Base-by-base conservation (phyloP, 2,797 vertebrate species). In the Cryptoblepharus egeriae region DNA sequence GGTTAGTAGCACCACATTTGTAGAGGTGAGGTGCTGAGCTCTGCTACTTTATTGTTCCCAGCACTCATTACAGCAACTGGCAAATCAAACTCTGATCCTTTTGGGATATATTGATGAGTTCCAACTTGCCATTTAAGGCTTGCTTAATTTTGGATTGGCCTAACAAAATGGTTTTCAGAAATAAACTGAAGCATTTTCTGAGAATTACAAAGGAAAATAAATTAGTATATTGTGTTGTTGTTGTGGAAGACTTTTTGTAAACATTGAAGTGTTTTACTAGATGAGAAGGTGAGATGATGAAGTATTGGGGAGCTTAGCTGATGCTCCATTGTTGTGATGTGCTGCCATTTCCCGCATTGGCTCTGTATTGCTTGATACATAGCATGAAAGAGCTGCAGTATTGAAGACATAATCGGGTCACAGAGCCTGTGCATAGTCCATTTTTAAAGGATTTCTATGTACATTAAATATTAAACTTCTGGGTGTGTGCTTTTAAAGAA, bases 281-380 rank as follows among this genome's bases (percentile, higher is more conserved):
- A 70, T 32, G 45, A 70, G 37, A 11, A 55, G 49, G 37, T 75
- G 11, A 22, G 11, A 73, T 28, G 4, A 13, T 61, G 30, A 68
- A 60, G 4, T 68, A 60, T 26, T 20, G 18, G 39, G 35, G 22
- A n/a, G 28, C 28, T 63, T 26, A 49, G 45, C 11, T 63, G 28
- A 22, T 11, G 13, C 15, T 61, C 39, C n/a, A 35, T 67, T 12
- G 57, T 79, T 49, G 45, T 79, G 7, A 0, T 0, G 0, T 0
- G 9, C 16, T 77, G 28, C 42, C 22, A 0, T 49, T 64, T 73
- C 24, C 28, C 13, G 20, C 35, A 32, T 60, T 57, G 35, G 55
- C 49, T 35, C 55, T 18, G 22, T 35, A 52, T 32, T 15, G 32
- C 57, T 82, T 61, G 52, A 28, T 35, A 42, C 61, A 74, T 73